Base-by-base conservation (phyloP, 2,113 vertebrate genomes). In the Xiphophorus hellerii region DNA sequence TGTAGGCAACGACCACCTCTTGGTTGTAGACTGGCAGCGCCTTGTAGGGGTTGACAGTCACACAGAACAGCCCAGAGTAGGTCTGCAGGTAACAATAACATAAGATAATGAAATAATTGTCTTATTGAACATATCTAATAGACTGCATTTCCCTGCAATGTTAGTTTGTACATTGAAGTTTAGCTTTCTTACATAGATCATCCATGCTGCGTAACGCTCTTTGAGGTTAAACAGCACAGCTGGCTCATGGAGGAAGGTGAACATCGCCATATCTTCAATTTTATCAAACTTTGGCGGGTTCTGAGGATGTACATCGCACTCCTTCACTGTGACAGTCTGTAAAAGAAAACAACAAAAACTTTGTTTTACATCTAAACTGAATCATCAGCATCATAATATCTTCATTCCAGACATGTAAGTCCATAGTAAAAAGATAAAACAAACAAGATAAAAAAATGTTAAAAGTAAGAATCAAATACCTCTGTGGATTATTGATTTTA, bases 261-360 rank as follows among this genome's bases (percentile, higher is more conserved):
- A 92, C 96, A 96, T 97, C 0, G 96, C 96, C 96, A 97, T 96
- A 93, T 97, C 96, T 90, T 97, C 96, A 0, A 97, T 97, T 93
- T 96, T 96, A 93, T 97, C 96, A 0, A 96, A 97, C 90, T 97
- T 97, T 65, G 96, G 96, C 0, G 96, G 96, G 76, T 97, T 97
- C 89, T 96, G 96, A 77, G 95, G 96, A 80, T 95, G 74, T 22
- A 97, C 73, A 10, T 96, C 93, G 0, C 84, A 84, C 6, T 97
- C 96, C 74, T 96, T 96, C 73, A 96, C 65, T 10, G 93, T 96
- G 66, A 96, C 92, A 0, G 94, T 95, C 96, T 96, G 64, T 3
- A 39, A n/a, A 68, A 63, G 12, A 72, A 12, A 67, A 22, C 22
- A 4, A 33, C 13, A 25, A 70, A 68, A 3, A 63, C n/a, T 17